These are phyloP conservation scores for Helogale parvula DNA, from an alignment of 2,113 vertebrate species.

Conservation along the genomic window DNA sequence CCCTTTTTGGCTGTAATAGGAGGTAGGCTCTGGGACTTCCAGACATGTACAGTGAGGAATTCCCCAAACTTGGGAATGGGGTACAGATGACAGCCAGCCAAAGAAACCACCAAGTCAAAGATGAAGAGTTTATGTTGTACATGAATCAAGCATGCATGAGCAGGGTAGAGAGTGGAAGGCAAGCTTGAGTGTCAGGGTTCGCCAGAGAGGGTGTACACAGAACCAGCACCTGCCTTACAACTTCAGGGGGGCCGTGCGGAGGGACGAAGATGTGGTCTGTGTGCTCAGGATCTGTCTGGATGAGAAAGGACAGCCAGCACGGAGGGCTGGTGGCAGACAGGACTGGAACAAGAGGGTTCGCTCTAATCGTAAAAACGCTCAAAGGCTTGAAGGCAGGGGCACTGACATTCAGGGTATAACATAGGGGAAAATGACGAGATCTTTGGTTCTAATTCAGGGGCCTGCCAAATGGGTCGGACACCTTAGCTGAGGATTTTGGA, in stretches of 20 bases:
- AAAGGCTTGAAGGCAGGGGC: background rate
- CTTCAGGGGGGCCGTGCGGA: fast-evolving
- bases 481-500: background rate
- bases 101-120: background rate
- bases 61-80: background rate
- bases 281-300: background rate
- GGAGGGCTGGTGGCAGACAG: background rate
- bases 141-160: background rate
- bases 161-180: background rate
- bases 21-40: too few relatives aligned
- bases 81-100: background rate
- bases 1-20: background rate
- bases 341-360: background rate
- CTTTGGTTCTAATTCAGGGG: background rate
- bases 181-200: background rate
- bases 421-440: background rate
- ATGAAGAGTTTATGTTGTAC: background rate
- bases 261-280: fast-evolving
- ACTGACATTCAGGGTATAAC: background rate
- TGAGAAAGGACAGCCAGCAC: background rate
- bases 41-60: background rate
- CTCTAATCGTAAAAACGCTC: background rate
- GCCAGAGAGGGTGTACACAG: background rate
- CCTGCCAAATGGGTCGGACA: background rate
- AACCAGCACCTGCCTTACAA: background rate